Percentiles rank a stretch among this genome's conserved stretches.
Conservation (phyloP, 2,888 invertebrate genomes). For the Oscheius sp. region DNA sequence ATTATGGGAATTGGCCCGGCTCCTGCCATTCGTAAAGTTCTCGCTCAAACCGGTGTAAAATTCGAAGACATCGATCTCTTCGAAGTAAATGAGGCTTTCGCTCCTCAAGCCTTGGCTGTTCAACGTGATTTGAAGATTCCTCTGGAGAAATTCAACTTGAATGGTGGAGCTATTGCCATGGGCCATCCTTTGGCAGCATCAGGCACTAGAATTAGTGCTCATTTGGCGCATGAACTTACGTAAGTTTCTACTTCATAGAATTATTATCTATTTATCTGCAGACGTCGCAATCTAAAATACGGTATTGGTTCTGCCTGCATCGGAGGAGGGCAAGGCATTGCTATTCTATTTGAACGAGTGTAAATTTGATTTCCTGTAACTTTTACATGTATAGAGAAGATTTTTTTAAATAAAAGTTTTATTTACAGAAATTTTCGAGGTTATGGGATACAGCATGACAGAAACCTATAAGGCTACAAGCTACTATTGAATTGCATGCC, state of each 20-base stretch:
- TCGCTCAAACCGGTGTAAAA: constrained; percentile 81
- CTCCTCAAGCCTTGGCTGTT: constrained; percentile 89
- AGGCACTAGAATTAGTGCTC: constrained; percentile 65
- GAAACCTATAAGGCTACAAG: no score
- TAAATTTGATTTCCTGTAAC: not conserved
- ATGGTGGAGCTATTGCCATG: constrained; percentile 66
- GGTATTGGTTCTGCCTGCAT: constrained; percentile 93
- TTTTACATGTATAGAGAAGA: no score
- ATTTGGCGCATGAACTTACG: constrained; percentile 65
- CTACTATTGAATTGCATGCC: no score
- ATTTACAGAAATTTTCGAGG: no score
- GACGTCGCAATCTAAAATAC: constrained; percentile 56
- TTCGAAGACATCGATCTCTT: constrained; percentile 89
- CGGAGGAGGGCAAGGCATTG: constrained; percentile 97
- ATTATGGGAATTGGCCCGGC: constrained; percentile 90
- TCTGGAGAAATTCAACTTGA: constrained; percentile 82
- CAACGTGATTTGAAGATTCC: constrained; percentile 88
- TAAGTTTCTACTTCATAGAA: constrained; percentile 25
- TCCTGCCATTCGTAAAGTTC: constrained; percentile 86
- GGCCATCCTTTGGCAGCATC: constrained; percentile 68
- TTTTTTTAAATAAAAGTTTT: not conserved
- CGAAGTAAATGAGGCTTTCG: constrained; percentile 89
- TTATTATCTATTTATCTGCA: constrained; percentile 27
- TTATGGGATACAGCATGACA: no score
- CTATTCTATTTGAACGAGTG: constrained; percentile 81